Conservation (phyloP, 2,113 vertebrate genomes). For the Oryzias javanicus region DNA sequence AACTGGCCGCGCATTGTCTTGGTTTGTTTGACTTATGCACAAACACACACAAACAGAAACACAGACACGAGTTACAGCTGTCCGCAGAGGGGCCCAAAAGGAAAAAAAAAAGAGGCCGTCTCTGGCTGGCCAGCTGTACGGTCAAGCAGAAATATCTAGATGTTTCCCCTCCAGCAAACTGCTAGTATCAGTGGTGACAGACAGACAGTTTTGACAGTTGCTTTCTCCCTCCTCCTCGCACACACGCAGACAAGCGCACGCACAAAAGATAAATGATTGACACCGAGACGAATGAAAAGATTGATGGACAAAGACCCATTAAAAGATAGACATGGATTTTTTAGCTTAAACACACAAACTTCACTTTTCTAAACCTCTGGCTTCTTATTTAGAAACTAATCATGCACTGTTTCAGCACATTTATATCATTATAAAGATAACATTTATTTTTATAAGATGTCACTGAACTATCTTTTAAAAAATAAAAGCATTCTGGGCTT, state of each 20-base stretch:
- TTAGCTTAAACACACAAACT: background rate
- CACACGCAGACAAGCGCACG: conserved; percentile 12
- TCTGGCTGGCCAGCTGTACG: conserved; percentile 71
- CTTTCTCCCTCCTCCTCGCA: conserved; percentile 15
- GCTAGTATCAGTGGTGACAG: conserved; percentile 69
- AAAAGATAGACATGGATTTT: conserved; percentile 14
- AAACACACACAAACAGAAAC: conserved; percentile 27
- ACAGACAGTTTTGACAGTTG: conserved; percentile 62
- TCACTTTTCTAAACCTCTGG: too few relatives aligned
- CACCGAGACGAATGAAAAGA: conserved; percentile 43
- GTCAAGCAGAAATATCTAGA: conserved; percentile 74
- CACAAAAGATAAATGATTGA: conserved; percentile 31
- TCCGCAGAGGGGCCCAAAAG: conserved; percentile 55
- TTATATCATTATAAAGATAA: background rate
- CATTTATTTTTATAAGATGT: background rate
- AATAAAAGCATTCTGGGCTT: too few relatives aligned
- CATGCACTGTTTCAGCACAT: background rate
- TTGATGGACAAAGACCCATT: conserved; percentile 39
- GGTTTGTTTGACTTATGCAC: conserved; percentile 44
- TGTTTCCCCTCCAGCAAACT: conserved; percentile 70
- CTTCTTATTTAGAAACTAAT: background rate
- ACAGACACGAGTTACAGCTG: conserved; percentile 9
- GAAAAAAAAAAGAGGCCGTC: conserved; percentile 58
- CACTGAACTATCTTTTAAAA: background rate
- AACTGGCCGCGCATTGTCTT: conserved; percentile 60